Conservation (phyloP, 2,113 vertebrate species). For the Ictidomys tridecemlineatus region DNA sequence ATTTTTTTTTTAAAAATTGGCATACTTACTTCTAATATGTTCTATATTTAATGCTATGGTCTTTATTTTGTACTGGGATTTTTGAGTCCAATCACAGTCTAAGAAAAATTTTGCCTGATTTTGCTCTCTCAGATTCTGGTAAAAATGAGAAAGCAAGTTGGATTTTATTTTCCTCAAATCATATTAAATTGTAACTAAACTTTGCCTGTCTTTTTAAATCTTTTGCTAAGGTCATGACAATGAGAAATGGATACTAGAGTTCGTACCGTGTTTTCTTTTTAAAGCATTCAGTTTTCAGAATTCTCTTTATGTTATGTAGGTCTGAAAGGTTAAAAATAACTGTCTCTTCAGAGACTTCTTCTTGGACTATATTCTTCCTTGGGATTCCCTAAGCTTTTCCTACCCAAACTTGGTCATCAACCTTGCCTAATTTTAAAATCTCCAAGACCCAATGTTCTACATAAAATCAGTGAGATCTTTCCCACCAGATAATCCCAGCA, state of each 20-base stretch:
- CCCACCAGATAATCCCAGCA: slow-evolving; percentile 84
- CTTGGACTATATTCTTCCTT: slow-evolving; percentile 80
- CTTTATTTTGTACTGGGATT: slow-evolving; percentile 40
- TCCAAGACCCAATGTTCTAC: slow-evolving; percentile 78
- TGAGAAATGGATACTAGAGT: slow-evolving; percentile 67
- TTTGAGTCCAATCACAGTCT: slow-evolving; percentile 35
- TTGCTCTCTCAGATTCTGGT: background rate
- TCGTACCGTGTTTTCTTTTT: slow-evolving; percentile 79
- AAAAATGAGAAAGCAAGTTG: slow-evolving; percentile 49
- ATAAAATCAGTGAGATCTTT: slow-evolving; percentile 83
- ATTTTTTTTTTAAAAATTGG: slow-evolving; percentile 5
- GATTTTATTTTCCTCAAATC: slow-evolving; percentile 30
- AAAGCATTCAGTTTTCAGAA: slow-evolving; percentile 79
- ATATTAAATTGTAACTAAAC: slow-evolving; percentile 44
- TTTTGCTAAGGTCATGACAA: slow-evolving; percentile 69
- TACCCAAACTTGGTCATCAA: slow-evolving; percentile 84
- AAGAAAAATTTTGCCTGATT: slow-evolving; percentile 49
- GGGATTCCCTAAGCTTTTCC: slow-evolving; percentile 82
- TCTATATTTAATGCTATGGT: slow-evolving; percentile 39
- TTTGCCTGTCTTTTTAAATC: slow-evolving; percentile 65
- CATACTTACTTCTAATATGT: background rate
- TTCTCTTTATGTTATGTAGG: slow-evolving; percentile 80
- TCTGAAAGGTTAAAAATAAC: slow-evolving; percentile 87
- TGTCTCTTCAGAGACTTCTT: slow-evolving; percentile 81
- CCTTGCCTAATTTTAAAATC: slow-evolving; percentile 85